Conservation (phyloP, 2,113 vertebrate genomes). For the Chauna torquata region DNA sequence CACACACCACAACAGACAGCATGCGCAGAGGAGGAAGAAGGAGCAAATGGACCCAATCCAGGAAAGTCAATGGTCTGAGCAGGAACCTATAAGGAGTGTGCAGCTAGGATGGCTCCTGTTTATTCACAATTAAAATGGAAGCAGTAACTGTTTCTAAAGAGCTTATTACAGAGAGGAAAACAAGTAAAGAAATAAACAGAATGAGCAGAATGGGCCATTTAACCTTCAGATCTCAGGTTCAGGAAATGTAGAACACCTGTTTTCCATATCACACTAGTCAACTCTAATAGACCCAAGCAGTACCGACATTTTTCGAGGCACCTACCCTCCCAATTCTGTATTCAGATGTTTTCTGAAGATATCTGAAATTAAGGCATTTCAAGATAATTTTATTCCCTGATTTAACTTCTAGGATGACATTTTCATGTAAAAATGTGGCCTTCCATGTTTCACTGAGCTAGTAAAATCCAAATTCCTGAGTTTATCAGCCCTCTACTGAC, state of each 20-base stretch:
- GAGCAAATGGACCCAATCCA: neutral
- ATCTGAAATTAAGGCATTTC: neutral
- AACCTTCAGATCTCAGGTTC: neutral
- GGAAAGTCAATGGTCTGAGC: neutral
- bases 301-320: accelerated
- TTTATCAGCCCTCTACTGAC: neutral
- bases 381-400: neutral
- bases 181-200: neutral
- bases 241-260: neutral
- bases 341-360: neutral
- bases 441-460: neutral
- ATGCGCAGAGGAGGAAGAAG: neutral
- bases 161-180: neutral
- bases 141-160: neutral
- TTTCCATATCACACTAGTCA: neutral
- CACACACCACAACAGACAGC: neutral
- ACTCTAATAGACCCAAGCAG: accelerated
- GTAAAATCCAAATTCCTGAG: neutral
- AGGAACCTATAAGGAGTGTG: neutral
- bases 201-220: neutral
- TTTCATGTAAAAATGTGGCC: neutral
- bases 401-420: neutral
- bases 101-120: neutral
- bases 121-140: neutral
- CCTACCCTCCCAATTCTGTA: neutral